Base-by-base conservation (phyloP, 2,113 vertebrate genomes). In the Columba livia region DNA sequence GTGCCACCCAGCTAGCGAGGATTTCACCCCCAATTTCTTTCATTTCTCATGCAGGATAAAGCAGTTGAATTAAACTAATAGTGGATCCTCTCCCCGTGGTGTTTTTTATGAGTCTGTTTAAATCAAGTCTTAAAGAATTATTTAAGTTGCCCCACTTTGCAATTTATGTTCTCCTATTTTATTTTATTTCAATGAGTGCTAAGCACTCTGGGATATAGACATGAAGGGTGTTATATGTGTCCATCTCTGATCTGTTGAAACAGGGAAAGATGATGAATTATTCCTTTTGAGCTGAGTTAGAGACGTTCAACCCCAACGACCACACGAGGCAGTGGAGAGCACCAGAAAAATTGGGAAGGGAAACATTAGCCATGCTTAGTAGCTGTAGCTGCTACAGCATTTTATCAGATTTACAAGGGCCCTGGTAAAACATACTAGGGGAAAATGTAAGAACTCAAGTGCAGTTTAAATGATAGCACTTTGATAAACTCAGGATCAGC, bases 401-500 rank as follows among this genome's bases (percentile, higher is more conserved):
- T 92, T 85, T 38, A 44, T 60, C 89, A 72, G 14, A 36, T 94
- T 94, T 72, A 84, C 69, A 92, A 95, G 73, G 61, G 36, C 72
- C 70, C 28, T 90, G 6, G 17, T 91, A 86, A 93, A 94, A 91
- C 51, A 34, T 9, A 65, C 31, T 40, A 62, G 75, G 81, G 84
- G 51, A 79, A 96, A 92, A 89, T 79, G 84, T 87, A 9, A 86
- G 84, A 86, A 32, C 79, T 92, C 54, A 24, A 95, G 94, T 94
- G 89, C 85, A 74, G 8, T 89, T 91, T 79, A 18, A 86, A 94
- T 82, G 85, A 70, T 56, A 87, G 74, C 7, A 5, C 66, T 85
- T 83, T 93, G 90, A 94, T 92, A 91, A 83, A 88, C 31, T 90
- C 70, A 10, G 90, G 92, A 96, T 91, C 89, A 96, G 91, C 79